phyloP scores from a whole-genome alignment of 2,888 invertebrate species.

The Athalia rosae region DNA sequence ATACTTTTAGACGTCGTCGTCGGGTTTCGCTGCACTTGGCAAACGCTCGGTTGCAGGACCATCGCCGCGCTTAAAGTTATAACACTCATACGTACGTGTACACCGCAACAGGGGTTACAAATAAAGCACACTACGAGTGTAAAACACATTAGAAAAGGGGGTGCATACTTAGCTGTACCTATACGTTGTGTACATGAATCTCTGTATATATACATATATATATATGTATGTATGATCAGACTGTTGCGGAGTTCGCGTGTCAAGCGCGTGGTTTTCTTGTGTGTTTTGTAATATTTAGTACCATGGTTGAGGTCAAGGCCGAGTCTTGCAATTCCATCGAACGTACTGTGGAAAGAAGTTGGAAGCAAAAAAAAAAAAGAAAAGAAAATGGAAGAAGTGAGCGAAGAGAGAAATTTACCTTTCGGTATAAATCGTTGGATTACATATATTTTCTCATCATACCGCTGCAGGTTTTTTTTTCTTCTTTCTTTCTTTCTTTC shows the following conservation, averaged over 20 bases:
- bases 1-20: no score
- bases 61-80: no score
- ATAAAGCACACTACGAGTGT: no score
- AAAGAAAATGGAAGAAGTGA: conserved; percentile 1
- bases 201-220: neutral
- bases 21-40: no score
- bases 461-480: no score
- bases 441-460: no score
- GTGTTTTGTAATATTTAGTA: conserved; percentile 59
- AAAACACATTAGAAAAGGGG: no score
- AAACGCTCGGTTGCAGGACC: no score
- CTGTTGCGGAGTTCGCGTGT: conserved; percentile 61
- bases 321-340: conserved; percentile 45
- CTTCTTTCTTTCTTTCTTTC: no score
- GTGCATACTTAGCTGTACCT: no score
- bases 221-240: neutral
- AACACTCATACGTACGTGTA: no score
- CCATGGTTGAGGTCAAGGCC: conserved; percentile 63
- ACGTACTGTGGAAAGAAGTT: conserved; percentile 15
- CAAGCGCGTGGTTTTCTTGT: conserved; percentile 57
- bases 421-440: neutral
- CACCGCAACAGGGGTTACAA: no score
- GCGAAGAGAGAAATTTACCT: neutral
- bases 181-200: neutral
- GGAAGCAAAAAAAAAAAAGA: neutral